phyloP scores from a whole-genome alignment of 2,888 invertebrate genomes.

The Synanthedon vespiformis region DNA sequence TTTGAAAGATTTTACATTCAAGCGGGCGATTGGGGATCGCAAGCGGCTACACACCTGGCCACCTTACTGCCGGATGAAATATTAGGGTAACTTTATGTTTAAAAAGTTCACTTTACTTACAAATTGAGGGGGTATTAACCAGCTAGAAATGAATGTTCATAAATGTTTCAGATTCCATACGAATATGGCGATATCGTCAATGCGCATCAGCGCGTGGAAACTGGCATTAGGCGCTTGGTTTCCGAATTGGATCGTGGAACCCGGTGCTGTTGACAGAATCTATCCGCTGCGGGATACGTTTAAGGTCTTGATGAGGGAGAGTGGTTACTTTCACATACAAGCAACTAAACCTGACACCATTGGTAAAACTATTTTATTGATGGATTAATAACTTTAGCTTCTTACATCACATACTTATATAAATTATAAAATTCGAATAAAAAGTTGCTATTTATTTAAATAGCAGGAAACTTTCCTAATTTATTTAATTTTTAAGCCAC shows the following conservation, averaged over 20 bases:
- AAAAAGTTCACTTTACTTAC: no score
- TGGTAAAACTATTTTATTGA: slow-evolving; percentile 51
- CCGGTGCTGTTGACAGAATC: slow-evolving; percentile 46
- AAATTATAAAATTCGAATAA: neutral
- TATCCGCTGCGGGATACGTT: slow-evolving; percentile 59
- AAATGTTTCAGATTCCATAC: slow-evolving; percentile 70
- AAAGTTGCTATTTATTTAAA: no score
- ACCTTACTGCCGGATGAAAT: slow-evolving; percentile 73
- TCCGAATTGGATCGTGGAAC: slow-evolving; percentile 59
- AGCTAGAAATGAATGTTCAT: neutral
- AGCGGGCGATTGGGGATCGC: slow-evolving; percentile 84
- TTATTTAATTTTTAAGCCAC: no score
- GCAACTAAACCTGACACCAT: slow-evolving; percentile 87
- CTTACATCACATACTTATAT: neutral
- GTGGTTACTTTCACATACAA: slow-evolving; percentile 80
- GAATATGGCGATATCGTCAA: slow-evolving; percentile 72
- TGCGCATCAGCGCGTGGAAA: slow-evolving; percentile 35
- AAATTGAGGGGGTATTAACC: neutral
- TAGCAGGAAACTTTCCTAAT: no score
- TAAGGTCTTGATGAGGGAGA: slow-evolving; percentile 48
- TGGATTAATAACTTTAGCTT: neutral
- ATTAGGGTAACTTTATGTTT: slow-evolving; percentile 34
- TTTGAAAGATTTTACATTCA: slow-evolving; percentile 76
- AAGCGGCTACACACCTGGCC: slow-evolving; percentile 71
- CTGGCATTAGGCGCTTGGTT: slow-evolving; percentile 56